phyloP scores from a whole-genome alignment of 92 coral and sea anemone species.

The Epizoanthus illoricatus region DNA sequence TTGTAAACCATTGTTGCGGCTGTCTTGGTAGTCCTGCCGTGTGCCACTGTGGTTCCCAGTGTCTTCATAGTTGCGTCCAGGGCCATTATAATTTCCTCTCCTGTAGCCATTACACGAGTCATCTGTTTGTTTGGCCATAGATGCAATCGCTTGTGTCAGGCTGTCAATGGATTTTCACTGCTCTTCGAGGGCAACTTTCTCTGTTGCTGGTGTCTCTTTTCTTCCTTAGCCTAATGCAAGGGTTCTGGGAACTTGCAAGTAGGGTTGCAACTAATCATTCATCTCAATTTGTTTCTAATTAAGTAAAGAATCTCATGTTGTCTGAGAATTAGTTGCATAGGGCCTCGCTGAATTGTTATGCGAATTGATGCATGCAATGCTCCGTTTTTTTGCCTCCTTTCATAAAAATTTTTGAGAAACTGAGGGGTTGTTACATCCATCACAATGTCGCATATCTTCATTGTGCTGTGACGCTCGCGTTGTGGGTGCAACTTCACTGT shows the following conservation, averaged over 20 bases:
- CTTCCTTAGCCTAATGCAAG: conserved; percentile 35
- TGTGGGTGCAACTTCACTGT: conserved; percentile 32
- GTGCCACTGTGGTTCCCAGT: background rate
- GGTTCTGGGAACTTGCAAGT: conserved; percentile 22
- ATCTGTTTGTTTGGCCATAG: background rate
- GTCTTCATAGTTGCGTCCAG: background rate
- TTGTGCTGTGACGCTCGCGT: conserved; percentile 14
- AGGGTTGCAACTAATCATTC: conserved; percentile 14
- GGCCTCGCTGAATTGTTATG: background rate
- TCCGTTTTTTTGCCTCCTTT: conserved; percentile 31
- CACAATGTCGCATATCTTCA: conserved; percentile 26
- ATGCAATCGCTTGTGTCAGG: background rate
- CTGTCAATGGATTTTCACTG: background rate
- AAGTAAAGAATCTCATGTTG: conserved; percentile 39
- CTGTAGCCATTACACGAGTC: conserved; percentile 18
- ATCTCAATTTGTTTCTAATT: conserved; percentile 47
- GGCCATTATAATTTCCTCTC: background rate
- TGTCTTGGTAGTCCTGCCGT: background rate
- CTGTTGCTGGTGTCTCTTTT: conserved; percentile 1
- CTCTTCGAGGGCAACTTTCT: conserved; percentile 17
- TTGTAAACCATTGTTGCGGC: background rate
- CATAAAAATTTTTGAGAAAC: conserved; percentile 38
- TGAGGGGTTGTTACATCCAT: conserved; percentile 34
- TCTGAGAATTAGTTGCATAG: conserved; percentile 59
- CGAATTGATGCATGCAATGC: conserved; percentile 14